phyloP scores from a whole-genome alignment of 2,797 vertebrate genomes.

The Mionectes olivaceus region DNA sequence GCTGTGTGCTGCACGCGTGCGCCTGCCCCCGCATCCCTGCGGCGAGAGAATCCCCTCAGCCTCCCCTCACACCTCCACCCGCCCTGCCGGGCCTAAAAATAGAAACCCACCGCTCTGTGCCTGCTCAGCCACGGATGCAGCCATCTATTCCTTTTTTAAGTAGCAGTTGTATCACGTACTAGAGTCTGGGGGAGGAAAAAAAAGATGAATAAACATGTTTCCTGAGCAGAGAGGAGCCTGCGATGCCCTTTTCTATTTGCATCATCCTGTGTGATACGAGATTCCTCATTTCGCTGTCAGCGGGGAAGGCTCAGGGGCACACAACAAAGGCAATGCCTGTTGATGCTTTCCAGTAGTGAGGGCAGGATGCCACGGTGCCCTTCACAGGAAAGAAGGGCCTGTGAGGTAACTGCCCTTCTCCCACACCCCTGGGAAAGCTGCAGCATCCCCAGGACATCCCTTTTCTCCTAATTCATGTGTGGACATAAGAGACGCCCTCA shows the following conservation, averaged over 20 bases:
- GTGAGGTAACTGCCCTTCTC: background rate
- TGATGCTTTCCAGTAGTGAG: background rate
- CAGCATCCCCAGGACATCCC: background rate
- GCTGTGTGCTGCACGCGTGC: background rate
- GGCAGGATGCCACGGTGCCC: background rate
- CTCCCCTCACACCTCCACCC: constrained; percentile 11
- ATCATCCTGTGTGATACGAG: background rate
- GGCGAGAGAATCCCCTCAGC: constrained; percentile 36
- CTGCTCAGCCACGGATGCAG: background rate
- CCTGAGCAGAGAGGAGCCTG: background rate
- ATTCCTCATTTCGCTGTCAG: background rate
- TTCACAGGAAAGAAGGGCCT: background rate
- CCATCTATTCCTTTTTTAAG: background rate
- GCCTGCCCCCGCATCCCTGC: constrained; percentile 40
- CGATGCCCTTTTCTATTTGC: background rate
- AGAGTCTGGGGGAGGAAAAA: constrained; percentile 9
- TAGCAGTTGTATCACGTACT: background rate
- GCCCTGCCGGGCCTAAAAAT: constrained; percentile 45
- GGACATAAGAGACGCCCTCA: background rate
- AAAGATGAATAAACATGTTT: constrained; percentile 13
- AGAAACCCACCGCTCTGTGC: constrained; percentile 28
- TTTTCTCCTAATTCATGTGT: accelerated
- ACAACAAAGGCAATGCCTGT: background rate
- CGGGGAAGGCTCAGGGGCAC: background rate
- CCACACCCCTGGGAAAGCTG: background rate